These are phyloP conservation scores for Gonatopus flavifemur DNA, from an alignment of 1,140 invertebrate species.

Conservation along the genomic window DNA sequence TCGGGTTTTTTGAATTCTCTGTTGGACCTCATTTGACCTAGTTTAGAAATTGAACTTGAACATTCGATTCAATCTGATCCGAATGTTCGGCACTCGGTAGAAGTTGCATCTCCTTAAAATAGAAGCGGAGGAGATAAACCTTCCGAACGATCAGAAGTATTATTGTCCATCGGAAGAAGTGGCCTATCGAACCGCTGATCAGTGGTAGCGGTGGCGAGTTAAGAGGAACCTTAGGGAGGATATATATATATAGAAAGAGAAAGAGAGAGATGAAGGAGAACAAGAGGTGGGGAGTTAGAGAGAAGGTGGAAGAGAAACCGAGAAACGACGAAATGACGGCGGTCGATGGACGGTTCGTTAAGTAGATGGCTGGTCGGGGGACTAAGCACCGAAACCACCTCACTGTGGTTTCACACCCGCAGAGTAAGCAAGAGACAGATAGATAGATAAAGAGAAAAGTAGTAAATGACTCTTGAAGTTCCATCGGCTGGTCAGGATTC, in stretches of 20 bases:
- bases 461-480: conserved; percentile 32
- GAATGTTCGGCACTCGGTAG: too few species aligned
- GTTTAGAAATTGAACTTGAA: too few species aligned
- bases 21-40: too few species aligned
- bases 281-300: conserved; percentile 16
- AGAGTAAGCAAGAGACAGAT: conserved; percentile 32
- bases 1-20: too few species aligned
- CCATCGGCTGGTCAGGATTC: conserved; percentile 25
- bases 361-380: conserved; percentile 52
- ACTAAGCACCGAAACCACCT: conserved; percentile 57
- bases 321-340: conserved; percentile 53
- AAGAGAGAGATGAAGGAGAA: conserved; percentile 14
- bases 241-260: neutral
- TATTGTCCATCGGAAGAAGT: conserved; percentile 14
- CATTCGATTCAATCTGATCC: too few species aligned
- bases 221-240: neutral
- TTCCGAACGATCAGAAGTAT: conserved; percentile 3
- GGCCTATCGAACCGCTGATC: conserved; percentile 18
- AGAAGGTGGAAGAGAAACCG: conserved; percentile 44
- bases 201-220: conserved; percentile 16
- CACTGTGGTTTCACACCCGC: conserved; percentile 58
- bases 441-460: conserved; percentile 14
- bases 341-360: conserved; percentile 54
- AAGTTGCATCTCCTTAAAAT: too few species aligned
- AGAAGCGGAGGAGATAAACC: conserved; percentile 6